Conservation (phyloP, 2,113 vertebrate genomes). For the Colistium nudipinnis region DNA sequence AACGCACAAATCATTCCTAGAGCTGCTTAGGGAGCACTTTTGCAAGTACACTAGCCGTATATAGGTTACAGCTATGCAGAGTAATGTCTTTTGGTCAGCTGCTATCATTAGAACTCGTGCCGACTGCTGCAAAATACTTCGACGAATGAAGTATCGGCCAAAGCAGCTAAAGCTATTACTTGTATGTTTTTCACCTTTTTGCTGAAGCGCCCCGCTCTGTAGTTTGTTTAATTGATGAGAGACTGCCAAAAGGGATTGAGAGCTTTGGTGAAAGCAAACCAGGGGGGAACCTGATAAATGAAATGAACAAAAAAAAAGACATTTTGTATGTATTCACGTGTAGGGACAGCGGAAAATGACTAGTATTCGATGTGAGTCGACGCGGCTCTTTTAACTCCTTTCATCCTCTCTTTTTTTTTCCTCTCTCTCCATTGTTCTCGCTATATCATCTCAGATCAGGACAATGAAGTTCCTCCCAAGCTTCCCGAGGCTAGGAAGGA, state of each 20-base stretch:
- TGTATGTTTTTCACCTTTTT: no score
- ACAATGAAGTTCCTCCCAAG: conserved; percentile 19
- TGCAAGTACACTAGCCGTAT: conserved; percentile 35
- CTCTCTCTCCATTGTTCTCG: neutral
- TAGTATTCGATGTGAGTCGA: neutral
- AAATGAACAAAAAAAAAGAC: neutral
- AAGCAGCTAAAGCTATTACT: neutral
- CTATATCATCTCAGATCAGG: conserved; percentile 7
- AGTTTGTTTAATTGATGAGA: no score
- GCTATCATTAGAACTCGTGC: conserved; percentile 38
- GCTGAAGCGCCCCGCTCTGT: no score
- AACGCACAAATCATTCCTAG: conserved; percentile 59
- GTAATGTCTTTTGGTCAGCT: conserved; percentile 56
- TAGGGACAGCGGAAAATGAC: no score
- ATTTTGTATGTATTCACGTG: no score
- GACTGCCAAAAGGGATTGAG: no score
- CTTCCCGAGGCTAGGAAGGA: conserved; percentile 8
- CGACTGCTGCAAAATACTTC: conserved; percentile 18
- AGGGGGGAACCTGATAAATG: no score
- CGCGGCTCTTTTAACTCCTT: neutral
- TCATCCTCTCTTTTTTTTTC: neutral
- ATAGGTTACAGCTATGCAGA: conserved; percentile 61
- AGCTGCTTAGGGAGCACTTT: conserved; percentile 50
- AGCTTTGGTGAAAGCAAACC: no score
- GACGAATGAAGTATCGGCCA: conserved; percentile 21